Evolutionary conservation across 2,888 invertebrate species (phyloP), one percentile per base, ranked within the genome.

Genomic region (Choristoneura rosaceana): DNA sequence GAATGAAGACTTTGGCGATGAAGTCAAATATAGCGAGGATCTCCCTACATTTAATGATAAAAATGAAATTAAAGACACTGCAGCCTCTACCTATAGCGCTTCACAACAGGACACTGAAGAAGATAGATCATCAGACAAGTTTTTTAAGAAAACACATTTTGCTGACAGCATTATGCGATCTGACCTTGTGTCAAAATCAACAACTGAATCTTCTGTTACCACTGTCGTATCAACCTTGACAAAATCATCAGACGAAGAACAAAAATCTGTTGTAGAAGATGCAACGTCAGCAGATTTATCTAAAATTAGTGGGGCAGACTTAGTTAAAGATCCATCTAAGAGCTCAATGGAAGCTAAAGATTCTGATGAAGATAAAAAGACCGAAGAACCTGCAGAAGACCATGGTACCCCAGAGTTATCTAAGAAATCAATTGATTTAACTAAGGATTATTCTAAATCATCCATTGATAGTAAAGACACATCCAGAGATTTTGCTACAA

Each of bases 381-480:
- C 85, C 15, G 93, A 93, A 55, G 91, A 93, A 52, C 88, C 84
- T 69, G 75, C 80, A 9, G 93, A 93, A 81, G 93, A 93, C 59
- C 81, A 90, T 52, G 92, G 84, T 1, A 93, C 93, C 8, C 93
- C 93, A 52, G 94, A 94, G 75, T 80, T 93, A n/a, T 94, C 94
- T 0, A 94, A 94, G 74, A 94, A 93, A 78, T 94, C 94, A 0
- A 81, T 93, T 43, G 94, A 93, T 74, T 79, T 94, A 73, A 93
- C 93, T 8, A 94, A 94, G 80, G 94, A 94, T 78, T 94, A 93
- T 75, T 94, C 94, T 1, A 94, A 94, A 78, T 94, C 94, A 17
- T 94, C 94, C 41, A 93, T 94, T 59, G 94, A 94, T 74, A 94
- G 94, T 77, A 94, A 94, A 84, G 94, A 94, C 74, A 94, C 94